Evolutionary conservation across 2,113 vertebrate species (phyloP), one percentile per base, ranked within the genome.

Genomic region (Ahaetulla prasina): DNA sequence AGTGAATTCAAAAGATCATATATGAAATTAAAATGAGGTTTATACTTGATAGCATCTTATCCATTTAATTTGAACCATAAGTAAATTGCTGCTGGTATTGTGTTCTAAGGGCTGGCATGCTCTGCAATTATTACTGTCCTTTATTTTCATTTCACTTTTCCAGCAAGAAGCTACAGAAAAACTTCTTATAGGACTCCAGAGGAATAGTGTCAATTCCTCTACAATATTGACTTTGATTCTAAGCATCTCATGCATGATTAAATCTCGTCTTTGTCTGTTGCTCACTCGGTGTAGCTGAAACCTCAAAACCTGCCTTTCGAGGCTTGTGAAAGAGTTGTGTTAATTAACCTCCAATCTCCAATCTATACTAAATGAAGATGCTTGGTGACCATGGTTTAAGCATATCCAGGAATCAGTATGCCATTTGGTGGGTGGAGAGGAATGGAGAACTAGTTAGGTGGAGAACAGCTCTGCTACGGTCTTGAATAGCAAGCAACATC

Each of bases 1-100:
- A 92, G 91, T 88, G 95, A 93, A 91, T 94, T 90, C 74, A 0
- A 88, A 90, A 91, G 89, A 74, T 47, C 43, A 30, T 10, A 12
- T 0, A 35, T 53, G 88, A 92, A 80, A 95, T 63, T 23, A 35
- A 80, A 85, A 87, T 30, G 54, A 93, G n/a, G 25, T 93, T 95
- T 43, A 3, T 12, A 52, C 85, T n/a, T 74, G 63, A 12, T 47
- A 50, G 1, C n/a, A 74, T 55, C 30, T 30, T 80, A 18, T 80
- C 68, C 68, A 80, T 39, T 39, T 39, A 93, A 93, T 86, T 25
- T n/a, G 0, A 39, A 2, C 54, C 30, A 16, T 94, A 91, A 74
- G 8, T 60, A 68, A 92, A 90, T 92, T 90, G 90, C 27, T 90
- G 60, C 52, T 93, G 84, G 63, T 8, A 0, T 52, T 25, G 0